phyloP scores from a whole-genome alignment of 2,797 vertebrate species.

The Phaenicophaeus curvirostris region DNA sequence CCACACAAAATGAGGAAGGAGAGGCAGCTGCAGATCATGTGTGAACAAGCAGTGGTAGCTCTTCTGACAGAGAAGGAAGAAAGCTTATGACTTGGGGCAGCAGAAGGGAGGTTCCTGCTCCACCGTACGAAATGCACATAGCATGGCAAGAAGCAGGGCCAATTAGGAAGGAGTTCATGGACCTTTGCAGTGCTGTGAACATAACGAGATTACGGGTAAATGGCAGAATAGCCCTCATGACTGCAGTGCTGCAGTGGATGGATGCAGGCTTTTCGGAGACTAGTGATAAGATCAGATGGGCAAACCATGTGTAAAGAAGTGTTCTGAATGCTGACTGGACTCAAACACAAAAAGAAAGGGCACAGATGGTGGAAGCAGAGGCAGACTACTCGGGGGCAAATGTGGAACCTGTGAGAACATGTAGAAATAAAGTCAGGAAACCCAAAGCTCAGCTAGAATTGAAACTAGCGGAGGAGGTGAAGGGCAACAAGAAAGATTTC shows the following conservation, averaged over 20 bases:
- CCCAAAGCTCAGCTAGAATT: not conserved
- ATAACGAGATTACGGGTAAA: not conserved
- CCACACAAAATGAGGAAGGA: not conserved
- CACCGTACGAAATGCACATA: too few species aligned
- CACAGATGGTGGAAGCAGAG: not conserved
- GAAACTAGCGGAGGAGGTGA: not conserved
- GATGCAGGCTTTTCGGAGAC: not conserved
- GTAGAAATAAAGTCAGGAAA: not conserved
- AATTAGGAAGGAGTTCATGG: not conserved
- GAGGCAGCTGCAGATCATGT: not conserved
- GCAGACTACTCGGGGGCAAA: not conserved
- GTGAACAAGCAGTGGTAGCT: not conserved
- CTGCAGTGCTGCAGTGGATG: not conserved
- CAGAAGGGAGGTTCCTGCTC: not conserved
- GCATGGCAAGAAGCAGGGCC: too few species aligned
- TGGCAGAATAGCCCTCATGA: not conserved
- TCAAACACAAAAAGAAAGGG: not conserved
- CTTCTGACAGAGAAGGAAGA: not conserved
- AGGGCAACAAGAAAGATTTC: not conserved
- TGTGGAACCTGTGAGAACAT: not conserved
- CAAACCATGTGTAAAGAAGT: not conserved
- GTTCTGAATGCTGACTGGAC: not conserved
- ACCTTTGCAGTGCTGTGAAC: not conserved
- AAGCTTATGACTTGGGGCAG: not conserved
- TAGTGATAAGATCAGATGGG: not conserved